Evolutionary conservation across 2,888 invertebrate genomes (phyloP).

Genomic region (Pegoplata infirma): DNA sequence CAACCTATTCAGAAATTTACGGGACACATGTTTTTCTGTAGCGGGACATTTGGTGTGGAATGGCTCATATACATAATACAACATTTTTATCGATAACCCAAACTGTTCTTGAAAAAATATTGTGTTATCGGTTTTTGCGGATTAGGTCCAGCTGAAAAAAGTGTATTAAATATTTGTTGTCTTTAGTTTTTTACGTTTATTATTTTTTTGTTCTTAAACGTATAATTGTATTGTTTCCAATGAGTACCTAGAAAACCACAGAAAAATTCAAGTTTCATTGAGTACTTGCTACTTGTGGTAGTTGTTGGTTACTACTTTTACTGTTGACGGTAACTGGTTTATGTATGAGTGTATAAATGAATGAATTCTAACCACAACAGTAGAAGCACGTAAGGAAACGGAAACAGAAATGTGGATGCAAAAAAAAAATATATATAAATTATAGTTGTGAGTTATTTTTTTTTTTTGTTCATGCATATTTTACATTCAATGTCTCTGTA

Average conservation of each 20-base stretch:
- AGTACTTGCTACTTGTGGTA: conserved; percentile 40
- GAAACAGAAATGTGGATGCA: conserved; percentile 57
- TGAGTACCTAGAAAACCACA: conserved; percentile 12
- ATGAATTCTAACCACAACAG: conserved; percentile 42
- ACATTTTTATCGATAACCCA: too few species aligned
- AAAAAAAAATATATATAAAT: too few species aligned
- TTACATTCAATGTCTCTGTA: conserved; percentile 31
- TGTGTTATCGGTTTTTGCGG: too few species aligned
- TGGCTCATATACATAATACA: too few species aligned
- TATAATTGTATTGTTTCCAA: neutral
- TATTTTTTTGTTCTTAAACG: neutral
- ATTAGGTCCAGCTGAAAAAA: too few species aligned
- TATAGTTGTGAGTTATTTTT: conserved; percentile 20
- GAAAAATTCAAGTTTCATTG: conserved; percentile 39
- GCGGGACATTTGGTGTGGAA: too few species aligned
- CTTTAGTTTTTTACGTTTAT: neutral
- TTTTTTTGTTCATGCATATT: conserved; percentile 14
- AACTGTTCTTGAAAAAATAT: too few species aligned
- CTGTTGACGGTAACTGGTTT: neutral
- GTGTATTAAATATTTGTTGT: too few species aligned
- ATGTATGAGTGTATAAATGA: conserved; percentile 26
- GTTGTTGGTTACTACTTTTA: conserved; percentile 6
- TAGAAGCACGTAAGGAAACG: conserved; percentile 51
- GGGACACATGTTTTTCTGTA: too few species aligned
- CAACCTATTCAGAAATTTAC: too few species aligned